Evolutionary conservation across 2,888 invertebrate genomes (phyloP).

Genomic region (Limnephilus auricula): DNA sequence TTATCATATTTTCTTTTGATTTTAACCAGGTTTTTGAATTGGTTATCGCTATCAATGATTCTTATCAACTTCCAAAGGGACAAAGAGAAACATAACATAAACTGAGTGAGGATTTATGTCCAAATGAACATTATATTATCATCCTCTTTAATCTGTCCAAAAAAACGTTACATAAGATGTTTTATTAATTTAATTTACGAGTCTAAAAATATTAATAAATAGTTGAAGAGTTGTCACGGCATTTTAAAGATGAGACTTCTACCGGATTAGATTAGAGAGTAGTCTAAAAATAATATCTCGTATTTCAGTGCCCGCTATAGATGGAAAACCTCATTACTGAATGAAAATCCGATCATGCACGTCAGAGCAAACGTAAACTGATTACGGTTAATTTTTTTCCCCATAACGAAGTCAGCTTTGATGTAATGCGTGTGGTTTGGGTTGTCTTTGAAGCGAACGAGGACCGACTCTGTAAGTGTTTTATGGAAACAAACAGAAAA

Average conservation of each 20-base stretch:
- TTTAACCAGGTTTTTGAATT: no score
- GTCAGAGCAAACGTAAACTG: slow-evolving; percentile 1
- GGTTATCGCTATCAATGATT: not conserved
- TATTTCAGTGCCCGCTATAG: not conserved
- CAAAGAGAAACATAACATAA: not conserved
- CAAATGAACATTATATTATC: not conserved
- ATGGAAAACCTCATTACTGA: slow-evolving; percentile 10
- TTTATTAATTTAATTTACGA: not conserved
- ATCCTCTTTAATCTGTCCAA: not conserved
- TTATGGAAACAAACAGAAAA: not conserved
- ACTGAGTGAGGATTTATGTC: not conserved
- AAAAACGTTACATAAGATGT: not conserved
- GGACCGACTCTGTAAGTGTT: not conserved
- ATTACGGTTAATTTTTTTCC: not conserved
- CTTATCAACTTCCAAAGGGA: not conserved
- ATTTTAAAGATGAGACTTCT: not conserved
- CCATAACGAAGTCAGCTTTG: not conserved
- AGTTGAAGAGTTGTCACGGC: not conserved
- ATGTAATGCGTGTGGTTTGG: not conserved
- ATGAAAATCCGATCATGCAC: slow-evolving; percentile 5
- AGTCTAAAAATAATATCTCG: not conserved
- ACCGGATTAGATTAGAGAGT: not conserved
- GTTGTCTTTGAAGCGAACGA: not conserved
- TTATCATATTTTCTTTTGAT: no score
- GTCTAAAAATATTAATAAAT: not conserved